Evolutionary conservation across 2,797 vertebrate species (phyloP), one percentile per base, ranked within the genome.

Genomic region (Macropodus opercularis): DNA sequence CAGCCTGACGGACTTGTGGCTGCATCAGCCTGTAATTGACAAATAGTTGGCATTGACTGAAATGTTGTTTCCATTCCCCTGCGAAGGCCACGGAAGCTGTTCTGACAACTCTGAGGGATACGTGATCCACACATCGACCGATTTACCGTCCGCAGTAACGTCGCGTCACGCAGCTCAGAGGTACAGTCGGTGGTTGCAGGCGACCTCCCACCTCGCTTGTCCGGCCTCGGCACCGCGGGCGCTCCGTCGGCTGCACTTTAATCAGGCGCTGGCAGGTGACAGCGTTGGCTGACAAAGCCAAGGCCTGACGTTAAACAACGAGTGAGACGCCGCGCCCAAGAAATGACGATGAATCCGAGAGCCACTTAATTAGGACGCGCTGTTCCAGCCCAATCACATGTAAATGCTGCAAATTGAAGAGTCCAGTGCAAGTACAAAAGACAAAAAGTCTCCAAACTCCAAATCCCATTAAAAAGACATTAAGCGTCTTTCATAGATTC

Each of bases 401-500:
- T 21, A 65, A 80, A 83, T 55, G 51, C 60, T 69, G 79, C 66
- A 67, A 61, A 79, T 17, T 59, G 51, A 81, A 69, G 69, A 75
- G 73, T 86, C 79, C 73, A 61, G 64, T 32, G 81, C 42, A 74
- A 80, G 65, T 75, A 76, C 70, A 83, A 77, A 81, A 76, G 71
- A 76, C 50, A 66, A 76, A 69, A 69, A 68, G 61, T 77, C 78
- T 86, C 80, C 49, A 72, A 84, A 82, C 75, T 84, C 84, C 66
- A 81, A 79, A 84, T 52, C 69, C 82, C 79, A 88, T 88, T 86
- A 86, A 88, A 86, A 85, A 88, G 77, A 86, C 84, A 88, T 88
- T 84, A 85, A 79, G 74, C 35, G 65, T 79, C 79, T 86, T 81
- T 86, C 77, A 86, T 64, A 72, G 80, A 81, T 73, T 81, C 69